These are phyloP conservation scores for Tichodroma muraria DNA, from an alignment of 2,113 vertebrate species.

Conservation along the genomic window DNA sequence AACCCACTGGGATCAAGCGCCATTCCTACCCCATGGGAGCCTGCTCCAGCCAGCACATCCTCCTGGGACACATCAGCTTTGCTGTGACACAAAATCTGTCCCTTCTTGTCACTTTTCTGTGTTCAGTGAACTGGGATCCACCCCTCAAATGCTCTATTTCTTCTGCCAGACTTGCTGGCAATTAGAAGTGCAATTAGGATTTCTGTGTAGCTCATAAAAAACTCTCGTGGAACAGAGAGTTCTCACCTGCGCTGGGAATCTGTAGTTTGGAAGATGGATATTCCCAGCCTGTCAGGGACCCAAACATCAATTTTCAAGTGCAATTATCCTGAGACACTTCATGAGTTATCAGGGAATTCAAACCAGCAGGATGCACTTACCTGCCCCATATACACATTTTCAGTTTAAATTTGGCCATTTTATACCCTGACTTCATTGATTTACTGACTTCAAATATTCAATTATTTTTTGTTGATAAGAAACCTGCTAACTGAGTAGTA, in stretches of 20 bases:
- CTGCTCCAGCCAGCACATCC: neutral
- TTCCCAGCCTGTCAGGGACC: neutral
- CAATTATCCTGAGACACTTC: neutral
- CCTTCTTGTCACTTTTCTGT: rapidly evolving
- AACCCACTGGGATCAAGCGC: neutral
- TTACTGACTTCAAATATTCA: neutral
- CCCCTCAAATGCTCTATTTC: neutral
- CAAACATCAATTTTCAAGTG: neutral
- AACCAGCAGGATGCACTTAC: neutral
- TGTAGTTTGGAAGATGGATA: neutral
- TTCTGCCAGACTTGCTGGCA: neutral
- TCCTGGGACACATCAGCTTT: neutral
- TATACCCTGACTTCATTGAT: neutral
- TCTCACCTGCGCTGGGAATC: neutral
- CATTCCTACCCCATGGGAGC: neutral
- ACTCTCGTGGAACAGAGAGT: neutral
- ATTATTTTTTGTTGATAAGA: neutral
- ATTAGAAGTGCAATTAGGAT: neutral
- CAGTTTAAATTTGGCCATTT: neutral
- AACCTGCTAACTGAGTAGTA: neutral
- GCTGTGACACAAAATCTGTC: neutral
- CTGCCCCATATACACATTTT: neutral
- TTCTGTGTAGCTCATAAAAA: neutral
- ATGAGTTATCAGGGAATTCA: neutral
- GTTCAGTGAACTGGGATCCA: neutral